Evolutionary conservation across 2,888 invertebrate genomes (phyloP).

Genomic region (Drosophila eohydei): DNA sequence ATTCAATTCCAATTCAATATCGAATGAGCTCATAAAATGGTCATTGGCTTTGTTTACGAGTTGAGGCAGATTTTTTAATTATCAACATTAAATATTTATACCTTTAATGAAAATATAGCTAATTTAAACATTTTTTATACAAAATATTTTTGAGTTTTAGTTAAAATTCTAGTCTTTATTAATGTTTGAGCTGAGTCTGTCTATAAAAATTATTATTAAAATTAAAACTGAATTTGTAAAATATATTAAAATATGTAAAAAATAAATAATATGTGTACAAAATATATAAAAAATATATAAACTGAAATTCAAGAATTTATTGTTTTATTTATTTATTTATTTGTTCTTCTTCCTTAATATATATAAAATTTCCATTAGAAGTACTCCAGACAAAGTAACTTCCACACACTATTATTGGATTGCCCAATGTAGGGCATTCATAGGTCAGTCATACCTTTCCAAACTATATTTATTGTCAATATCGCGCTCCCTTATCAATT

Average conservation of each 20-base stretch:
- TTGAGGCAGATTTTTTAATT: not conserved
- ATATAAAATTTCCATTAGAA: too few species aligned
- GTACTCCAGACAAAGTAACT: too few species aligned
- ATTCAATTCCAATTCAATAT: not conserved
- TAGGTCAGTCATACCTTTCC: not conserved
- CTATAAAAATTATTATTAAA: too few species aligned
- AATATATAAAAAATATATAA: too few species aligned
- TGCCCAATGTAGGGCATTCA: not conserved
- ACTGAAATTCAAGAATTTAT: too few species aligned
- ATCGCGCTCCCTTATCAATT: slow-evolving; percentile 30
- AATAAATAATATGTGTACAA: too few species aligned
- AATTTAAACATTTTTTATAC: not conserved
- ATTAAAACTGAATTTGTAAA: too few species aligned
- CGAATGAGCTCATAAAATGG: not conserved
- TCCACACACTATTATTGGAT: too few species aligned
- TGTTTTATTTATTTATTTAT: too few species aligned
- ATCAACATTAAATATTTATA: not conserved
- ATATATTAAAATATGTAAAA: too few species aligned
- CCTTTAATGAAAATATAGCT: not conserved
- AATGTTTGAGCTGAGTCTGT: too few species aligned
- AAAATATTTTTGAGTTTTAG: not conserved
- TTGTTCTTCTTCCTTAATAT: too few species aligned
- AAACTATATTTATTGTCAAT: not conserved
- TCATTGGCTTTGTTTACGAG: not conserved
- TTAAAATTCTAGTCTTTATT: not conserved